Conservation (phyloP, 2,113 vertebrate genomes). For the Macquaria australasica region DNA sequence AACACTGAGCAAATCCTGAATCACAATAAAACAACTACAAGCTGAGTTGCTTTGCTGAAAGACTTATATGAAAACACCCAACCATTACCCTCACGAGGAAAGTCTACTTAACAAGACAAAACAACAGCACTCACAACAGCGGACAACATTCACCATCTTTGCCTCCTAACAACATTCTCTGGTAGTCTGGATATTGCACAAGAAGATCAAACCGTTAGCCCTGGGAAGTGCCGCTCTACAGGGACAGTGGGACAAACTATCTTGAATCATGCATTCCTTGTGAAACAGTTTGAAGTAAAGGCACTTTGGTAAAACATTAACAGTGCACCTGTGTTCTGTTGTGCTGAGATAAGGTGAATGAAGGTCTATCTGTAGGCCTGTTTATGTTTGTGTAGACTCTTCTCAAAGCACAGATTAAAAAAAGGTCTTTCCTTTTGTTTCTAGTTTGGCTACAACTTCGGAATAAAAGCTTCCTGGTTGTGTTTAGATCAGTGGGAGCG, state of each 20-base stretch:
- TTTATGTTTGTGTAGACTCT: slow-evolving; percentile 11
- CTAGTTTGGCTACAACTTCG: slow-evolving; percentile 31
- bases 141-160: not conserved
- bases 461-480: slow-evolving; percentile 32
- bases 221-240: slow-evolving; percentile 29
- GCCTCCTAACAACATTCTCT: slow-evolving; percentile 4
- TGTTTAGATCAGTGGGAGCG: slow-evolving; percentile 22
- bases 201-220: slow-evolving; percentile 29
- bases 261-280: slow-evolving; percentile 55
- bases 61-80: not conserved
- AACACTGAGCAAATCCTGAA: not conserved
- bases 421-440: slow-evolving; percentile 15
- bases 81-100: not conserved
- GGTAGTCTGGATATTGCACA: slow-evolving; percentile 18
- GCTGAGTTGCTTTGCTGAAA: slow-evolving; percentile 5
- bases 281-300: slow-evolving; percentile 63
- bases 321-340: slow-evolving; percentile 49
- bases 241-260: slow-evolving; percentile 32
- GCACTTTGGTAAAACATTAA: slow-evolving; percentile 67
- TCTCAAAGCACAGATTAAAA: slow-evolving; percentile 30
- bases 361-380: slow-evolving; percentile 17
- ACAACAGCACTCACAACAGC: not conserved
- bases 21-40: slow-evolving; percentile 27
- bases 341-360: slow-evolving; percentile 51
- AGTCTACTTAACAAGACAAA: slow-evolving; percentile 4